A percentile compares a stretch with the other conserved stretches of the same genome.
phyloP scores from a whole-genome alignment of 2,797 vertebrate species.

The Xiphophorus birchmanni region DNA sequence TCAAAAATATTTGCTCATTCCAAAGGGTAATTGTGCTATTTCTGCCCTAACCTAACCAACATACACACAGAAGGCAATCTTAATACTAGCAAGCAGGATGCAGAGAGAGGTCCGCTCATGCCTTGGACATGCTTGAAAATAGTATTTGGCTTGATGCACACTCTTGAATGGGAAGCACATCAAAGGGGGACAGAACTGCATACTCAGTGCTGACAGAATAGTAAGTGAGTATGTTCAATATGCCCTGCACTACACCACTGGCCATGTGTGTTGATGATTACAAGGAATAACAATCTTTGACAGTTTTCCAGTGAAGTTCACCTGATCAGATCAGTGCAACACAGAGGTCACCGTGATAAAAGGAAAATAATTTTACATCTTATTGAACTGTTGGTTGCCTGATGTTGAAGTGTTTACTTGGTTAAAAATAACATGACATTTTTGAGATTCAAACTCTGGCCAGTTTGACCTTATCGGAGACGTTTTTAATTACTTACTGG shows the following conservation, averaged over 20 bases:
- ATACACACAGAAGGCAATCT: background rate
- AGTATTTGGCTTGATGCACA: background rate
- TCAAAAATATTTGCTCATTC: background rate
- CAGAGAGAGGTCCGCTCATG: background rate
- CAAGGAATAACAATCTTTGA: background rate
- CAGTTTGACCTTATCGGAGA: background rate
- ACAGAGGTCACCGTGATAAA: background rate
- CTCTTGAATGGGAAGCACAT: conserved; percentile 15
- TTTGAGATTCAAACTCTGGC: background rate
- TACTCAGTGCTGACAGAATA: conserved; percentile 6
- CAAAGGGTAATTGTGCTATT: background rate
- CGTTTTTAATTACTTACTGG: background rate
- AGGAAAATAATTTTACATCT: background rate
- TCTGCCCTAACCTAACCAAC: background rate
- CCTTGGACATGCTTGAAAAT: background rate
- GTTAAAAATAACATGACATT: background rate
- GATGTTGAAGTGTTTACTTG: conserved; percentile 1
- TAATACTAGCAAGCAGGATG: background rate
- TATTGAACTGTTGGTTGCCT: background rate
- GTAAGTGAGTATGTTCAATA: background rate
- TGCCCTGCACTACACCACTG: background rate
- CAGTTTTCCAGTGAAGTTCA: conserved; percentile 3
- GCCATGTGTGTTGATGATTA: background rate
- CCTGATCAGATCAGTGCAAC: background rate
- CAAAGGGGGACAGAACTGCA: conserved; percentile 4